Evolutionary conservation across 1,140 invertebrate genomes (phyloP).

Genomic region (Drosophila rhopaloa): DNA sequence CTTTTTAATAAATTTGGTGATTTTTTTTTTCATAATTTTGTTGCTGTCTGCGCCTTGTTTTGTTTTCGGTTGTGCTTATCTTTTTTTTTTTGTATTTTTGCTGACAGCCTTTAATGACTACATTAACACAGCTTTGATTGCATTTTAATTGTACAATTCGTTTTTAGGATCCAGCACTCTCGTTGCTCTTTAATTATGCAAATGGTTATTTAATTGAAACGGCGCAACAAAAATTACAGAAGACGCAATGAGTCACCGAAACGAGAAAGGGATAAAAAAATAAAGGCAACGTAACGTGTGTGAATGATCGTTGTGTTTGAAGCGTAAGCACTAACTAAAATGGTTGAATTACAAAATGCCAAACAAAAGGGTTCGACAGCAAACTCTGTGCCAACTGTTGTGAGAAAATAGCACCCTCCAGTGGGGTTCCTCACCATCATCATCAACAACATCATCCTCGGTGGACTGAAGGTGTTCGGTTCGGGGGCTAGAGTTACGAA

Average conservation of each 20-base stretch:
- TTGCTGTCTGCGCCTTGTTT: constrained; percentile 20
- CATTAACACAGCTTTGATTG: constrained; percentile 68
- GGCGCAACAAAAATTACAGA: constrained; percentile 28
- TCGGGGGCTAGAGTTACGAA: constrained; percentile 27
- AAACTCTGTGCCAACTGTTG: constrained; percentile 53
- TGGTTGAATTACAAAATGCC: constrained; percentile 30
- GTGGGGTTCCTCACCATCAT: constrained; percentile 8
- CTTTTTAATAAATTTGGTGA: constrained; percentile 77
- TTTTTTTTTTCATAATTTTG: constrained; percentile 80
- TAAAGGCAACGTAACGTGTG: constrained; percentile 30
- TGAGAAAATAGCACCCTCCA: neutral
- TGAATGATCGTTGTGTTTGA: constrained; percentile 12
- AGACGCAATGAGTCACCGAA: constrained; percentile 27
- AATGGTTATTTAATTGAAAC: constrained; percentile 46
- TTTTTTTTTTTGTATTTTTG: constrained; percentile 48
- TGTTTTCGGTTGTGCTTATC: constrained; percentile 11
- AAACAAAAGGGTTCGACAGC: constrained; percentile 33
- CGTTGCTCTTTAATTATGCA: constrained; percentile 47
- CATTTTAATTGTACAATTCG: constrained; percentile 64
- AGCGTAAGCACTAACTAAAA: constrained; percentile 34
- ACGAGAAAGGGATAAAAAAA: constrained; percentile 26
- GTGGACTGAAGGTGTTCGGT: constrained; percentile 16
- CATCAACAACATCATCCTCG: constrained; percentile 11
- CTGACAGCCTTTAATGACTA: constrained; percentile 59
- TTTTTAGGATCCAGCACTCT: constrained; percentile 38